Evolutionary conservation across 2,888 invertebrate genomes (phyloP), one percentile per base, ranked within the genome.

Genomic region (Aspidapion aeneum): DNA sequence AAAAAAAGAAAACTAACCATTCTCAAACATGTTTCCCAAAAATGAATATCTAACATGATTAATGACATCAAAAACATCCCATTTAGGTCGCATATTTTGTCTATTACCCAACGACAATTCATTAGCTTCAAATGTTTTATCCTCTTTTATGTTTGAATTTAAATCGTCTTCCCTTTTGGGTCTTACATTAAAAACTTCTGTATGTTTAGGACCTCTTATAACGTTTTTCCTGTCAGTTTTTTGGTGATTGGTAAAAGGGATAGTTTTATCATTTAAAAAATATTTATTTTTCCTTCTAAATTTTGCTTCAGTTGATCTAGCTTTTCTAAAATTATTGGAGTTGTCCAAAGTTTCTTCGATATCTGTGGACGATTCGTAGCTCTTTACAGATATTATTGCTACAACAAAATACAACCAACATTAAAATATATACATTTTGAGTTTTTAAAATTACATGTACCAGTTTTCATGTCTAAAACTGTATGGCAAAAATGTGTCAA

Each of bases 381-480:
- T 35, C 5, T 3, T 35, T 7, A 35, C 35, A 3, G 35, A 35
- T 7, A 12, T 12, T 35, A 35, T 35, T 7, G 35, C 35, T 35
- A 12, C 12, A 35, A 35, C 5, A 35, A 7, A 35, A 35, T n/a
- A n/a, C n/a, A n/a, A n/a, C n/a, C 5, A 12, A 35, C 5, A 35
- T 35, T 35, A 12, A 35, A 35, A 35, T 35, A 12, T 35, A 35
- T 7, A 35, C 35, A 35, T n/a, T n/a, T n/a, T n/a, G n/a, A 35
- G 12, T 7, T 35, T 35, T 3, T 35, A 35, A 35, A 35, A 35
- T 7, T 35, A 35, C 12, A 3, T 35, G n/a, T 63, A 73, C 73
- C 74, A 64, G 74, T 74, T 55, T 72, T 73, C 75, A 77, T 76
- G 21, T 73, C 73, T 57, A 74, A 66, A 9, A 69, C 69, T 57